phyloP scores from a whole-genome alignment of 2,888 invertebrate species.

The Cephonodes hylas region DNA sequence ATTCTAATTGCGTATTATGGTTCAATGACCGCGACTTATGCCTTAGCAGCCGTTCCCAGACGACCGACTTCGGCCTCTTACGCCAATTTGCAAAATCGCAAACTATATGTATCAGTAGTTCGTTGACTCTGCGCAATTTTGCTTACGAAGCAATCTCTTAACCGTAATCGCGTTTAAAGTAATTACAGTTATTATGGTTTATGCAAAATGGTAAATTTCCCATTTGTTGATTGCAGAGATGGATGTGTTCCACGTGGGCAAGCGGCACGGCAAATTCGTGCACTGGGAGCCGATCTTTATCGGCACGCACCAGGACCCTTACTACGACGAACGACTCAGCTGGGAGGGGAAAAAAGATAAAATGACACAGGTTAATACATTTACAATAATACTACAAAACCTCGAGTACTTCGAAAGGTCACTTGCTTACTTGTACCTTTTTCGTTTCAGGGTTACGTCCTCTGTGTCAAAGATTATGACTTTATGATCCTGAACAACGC shows the following conservation, averaged over 20 bases:
- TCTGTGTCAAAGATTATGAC: constrained; percentile 95
- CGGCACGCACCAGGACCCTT: constrained; percentile 92
- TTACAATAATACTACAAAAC: background rate
- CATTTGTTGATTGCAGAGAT: constrained; percentile 65
- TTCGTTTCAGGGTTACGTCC: constrained; percentile 88
- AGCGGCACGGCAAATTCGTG: constrained; percentile 87
- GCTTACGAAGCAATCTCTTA: constrained; percentile 2
- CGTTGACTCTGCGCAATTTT: background rate
- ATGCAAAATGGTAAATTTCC: constrained; percentile 11
- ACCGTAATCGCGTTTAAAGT: background rate
- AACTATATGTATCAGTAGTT: constrained; percentile 36
- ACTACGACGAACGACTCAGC: constrained; percentile 94
- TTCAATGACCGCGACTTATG: constrained; percentile 67
- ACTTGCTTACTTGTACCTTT: background rate
- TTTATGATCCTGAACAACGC: constrained; percentile 96
- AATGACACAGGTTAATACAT: constrained; percentile 91
- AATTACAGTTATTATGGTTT: background rate
- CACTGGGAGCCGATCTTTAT: constrained; percentile 98
- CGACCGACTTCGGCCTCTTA: constrained; percentile 52
- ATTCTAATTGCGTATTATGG: constrained; percentile 80
- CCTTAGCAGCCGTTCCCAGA: constrained; percentile 53
- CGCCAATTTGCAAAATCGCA: constrained; percentile 66
- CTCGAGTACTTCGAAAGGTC: background rate
- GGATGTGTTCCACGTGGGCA: constrained; percentile 92
- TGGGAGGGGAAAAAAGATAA: constrained; percentile 98